Evolutionary conservation across 2,797 vertebrate species (phyloP).

Genomic region (Carapus acus): DNA sequence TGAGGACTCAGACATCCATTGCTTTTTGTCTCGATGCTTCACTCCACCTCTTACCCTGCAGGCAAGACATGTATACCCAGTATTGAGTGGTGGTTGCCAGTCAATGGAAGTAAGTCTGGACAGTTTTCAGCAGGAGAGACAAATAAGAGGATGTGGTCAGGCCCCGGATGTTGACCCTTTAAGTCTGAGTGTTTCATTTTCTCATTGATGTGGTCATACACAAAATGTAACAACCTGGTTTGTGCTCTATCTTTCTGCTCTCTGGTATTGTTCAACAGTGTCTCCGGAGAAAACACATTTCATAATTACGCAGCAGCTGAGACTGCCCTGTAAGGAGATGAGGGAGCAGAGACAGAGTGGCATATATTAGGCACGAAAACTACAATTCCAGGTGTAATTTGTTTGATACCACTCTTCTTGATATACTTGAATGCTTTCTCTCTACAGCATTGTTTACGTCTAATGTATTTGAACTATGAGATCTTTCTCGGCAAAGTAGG

Average conservation of each 20-base stretch:
- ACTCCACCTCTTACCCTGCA: slow-evolving; percentile 2
- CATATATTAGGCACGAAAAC: slow-evolving; percentile 23
- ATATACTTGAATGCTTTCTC: slow-evolving; percentile 24
- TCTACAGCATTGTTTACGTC: slow-evolving; percentile 13
- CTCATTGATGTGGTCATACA: slow-evolving; percentile 39
- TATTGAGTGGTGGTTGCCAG: slow-evolving; percentile 14
- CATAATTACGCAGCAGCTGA: slow-evolving; percentile 51
- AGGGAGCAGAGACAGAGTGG: neutral
- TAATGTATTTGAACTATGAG: slow-evolving; percentile 26
- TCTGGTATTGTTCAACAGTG: slow-evolving; percentile 34
- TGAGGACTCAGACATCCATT: slow-evolving; percentile 25
- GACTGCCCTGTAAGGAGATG: slow-evolving; percentile 19
- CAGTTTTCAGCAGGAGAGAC: slow-evolving; percentile 18
- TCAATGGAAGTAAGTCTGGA: slow-evolving; percentile 32
- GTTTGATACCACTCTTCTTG: slow-evolving; percentile 12
- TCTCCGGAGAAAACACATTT: slow-evolving; percentile 37
- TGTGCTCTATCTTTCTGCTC: slow-evolving; percentile 31
- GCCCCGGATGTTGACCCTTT: slow-evolving; percentile 30
- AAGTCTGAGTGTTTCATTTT: slow-evolving; percentile 43
- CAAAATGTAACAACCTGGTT: neutral
- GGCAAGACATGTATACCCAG: slow-evolving; percentile 1
- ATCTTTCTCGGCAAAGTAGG: slow-evolving; percentile 18
- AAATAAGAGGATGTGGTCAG: slow-evolving; percentile 23
- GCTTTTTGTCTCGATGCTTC: neutral
- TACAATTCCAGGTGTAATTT: slow-evolving; percentile 28